Evolutionary conservation across 2,797 vertebrate genomes (phyloP), one percentile per base, ranked within the genome.

Genomic region (Galago senegalensis): DNA sequence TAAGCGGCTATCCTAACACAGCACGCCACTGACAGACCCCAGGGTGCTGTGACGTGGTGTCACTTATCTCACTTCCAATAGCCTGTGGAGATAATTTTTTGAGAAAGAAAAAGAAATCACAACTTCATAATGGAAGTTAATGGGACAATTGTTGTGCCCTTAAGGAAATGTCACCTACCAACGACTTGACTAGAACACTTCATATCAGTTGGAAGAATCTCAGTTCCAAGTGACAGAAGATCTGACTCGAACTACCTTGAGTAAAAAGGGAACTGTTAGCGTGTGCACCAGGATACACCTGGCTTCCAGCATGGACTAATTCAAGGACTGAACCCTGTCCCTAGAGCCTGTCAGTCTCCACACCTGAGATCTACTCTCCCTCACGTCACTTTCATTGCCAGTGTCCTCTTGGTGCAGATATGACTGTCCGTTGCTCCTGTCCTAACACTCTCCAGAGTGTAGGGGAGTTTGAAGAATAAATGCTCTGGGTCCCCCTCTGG

Each of bases 121-220:
- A 87, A 49, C 16, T 58, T 79, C 17, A 60, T 77, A 86, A 77
- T 56, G 27, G 20, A 93, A 87, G 14, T 58, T 58, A 83, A 60
- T 43, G 16, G 40, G 25, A 75, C 27, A 75, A 27, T 16, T 5
- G 20, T 65, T 89, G 61, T 79, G 60, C n/a, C 53, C 37, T 72
- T 88, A 81, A 89, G 34, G 58, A 86, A 82, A 89, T 46, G 61
- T 61, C 37, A 85, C 53, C 34, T 0, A 18, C 16, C n/a, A 29
- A 72, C 84, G 73, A 88, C 61, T 92, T 81, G 16, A 61, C 46
- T 56, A 81, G 14, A 93, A 76, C 73, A 77, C 18, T 86, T 89
- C 75, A 5, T 69, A 58, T 84, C 21, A 34, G 7, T 84, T 89
- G 75, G 80, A 80, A 76, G 94, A 70, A 29, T 91, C 87, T 88